Base-by-base conservation (phyloP, 2,797 vertebrate species). In the Poecilia wingei region DNA sequence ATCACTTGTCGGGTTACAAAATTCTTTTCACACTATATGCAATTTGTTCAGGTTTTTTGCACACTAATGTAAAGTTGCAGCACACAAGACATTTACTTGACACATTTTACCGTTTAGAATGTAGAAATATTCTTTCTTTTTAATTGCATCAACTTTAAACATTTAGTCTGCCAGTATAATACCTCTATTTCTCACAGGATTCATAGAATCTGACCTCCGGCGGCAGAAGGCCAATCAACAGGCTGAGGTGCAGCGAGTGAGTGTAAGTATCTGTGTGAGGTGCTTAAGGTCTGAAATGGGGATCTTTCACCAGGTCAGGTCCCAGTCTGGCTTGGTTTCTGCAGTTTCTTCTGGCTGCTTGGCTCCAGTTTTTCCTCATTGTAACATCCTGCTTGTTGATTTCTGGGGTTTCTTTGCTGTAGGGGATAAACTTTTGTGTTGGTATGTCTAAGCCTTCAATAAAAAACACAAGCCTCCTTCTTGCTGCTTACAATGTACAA, bases 131-230 rank as follows among this genome's bases (percentile, higher is more conserved):
- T 45, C 36, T 49, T 36, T 22, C 6, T 61, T 61, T 64, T 64
- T 36, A 64, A 14, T 64, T 18, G 18, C 7, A 13, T 45, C 10
- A 71, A 61, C 16, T 68, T 53, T 0, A 72, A 28, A 46, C n/a
- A 0, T 57, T 16, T n/a, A 18, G 8, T 13, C 41, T 7, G 22
- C 8, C 14, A 73, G 6, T 57, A 36, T 49, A 31, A 77, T 3
- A 28, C 16, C 8, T 41, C 83, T 81, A 3, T 81, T 79, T n/a
- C 41, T 86, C n/a, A 41, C 92, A 99, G 98, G 88, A 66, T 94
- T 98, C 75, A 98, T 99, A 89, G 97, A 96, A 92, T 93, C 97
- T 2, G 97, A 99, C 81, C 96, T 99, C 36, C 94, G 96, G 78
- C 96, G 98, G 82, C 98, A 97, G 82, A 96, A 90, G 80, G 97